These are phyloP conservation scores for Chiloscyllium plagiosum DNA, from an alignment of 2,113 vertebrate species.

Conservation along the genomic window DNA sequence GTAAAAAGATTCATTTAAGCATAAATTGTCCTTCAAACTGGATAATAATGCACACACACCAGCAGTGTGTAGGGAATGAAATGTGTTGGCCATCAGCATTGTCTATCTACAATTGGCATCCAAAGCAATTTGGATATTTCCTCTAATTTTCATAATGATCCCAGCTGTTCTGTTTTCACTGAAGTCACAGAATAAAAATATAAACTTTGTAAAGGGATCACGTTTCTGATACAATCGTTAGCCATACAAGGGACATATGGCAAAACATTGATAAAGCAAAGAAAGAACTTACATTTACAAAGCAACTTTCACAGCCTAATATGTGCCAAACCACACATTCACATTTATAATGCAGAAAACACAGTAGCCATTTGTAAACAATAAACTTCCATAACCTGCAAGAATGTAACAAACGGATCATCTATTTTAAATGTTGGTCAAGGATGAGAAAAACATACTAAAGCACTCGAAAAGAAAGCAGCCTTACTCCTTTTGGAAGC, in stretches of 20 bases:
- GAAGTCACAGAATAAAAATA: not conserved
- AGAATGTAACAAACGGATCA: not conserved
- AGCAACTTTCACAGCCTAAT: not conserved
- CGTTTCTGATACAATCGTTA: not conserved
- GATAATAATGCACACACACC: constrained; percentile 31
- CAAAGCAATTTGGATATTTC: not conserved
- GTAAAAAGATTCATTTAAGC: constrained; percentile 42
- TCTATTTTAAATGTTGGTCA: not conserved
- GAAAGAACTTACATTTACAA: not conserved
- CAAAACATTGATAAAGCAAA: not conserved
- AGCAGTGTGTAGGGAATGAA: constrained; percentile 27
- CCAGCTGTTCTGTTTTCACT: not conserved
- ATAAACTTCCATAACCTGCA: not conserved
- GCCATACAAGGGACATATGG: not conserved
- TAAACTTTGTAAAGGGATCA: not conserved
- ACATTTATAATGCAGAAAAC: not conserved
- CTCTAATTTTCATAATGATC: not conserved
- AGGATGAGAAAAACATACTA: not conserved
- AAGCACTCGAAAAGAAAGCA: too few species aligned
- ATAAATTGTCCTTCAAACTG: constrained; percentile 38
- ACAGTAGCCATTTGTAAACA: not conserved
- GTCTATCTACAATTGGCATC: not conserved
- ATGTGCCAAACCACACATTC: not conserved
- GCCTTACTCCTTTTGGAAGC: not conserved
- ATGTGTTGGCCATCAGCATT: not conserved